Evolutionary conservation across 92 coral and sea anemone genomes (phyloP), one percentile per base, ranked within the genome.

Genomic region (Anthopleura xanthogrammica): DNA sequence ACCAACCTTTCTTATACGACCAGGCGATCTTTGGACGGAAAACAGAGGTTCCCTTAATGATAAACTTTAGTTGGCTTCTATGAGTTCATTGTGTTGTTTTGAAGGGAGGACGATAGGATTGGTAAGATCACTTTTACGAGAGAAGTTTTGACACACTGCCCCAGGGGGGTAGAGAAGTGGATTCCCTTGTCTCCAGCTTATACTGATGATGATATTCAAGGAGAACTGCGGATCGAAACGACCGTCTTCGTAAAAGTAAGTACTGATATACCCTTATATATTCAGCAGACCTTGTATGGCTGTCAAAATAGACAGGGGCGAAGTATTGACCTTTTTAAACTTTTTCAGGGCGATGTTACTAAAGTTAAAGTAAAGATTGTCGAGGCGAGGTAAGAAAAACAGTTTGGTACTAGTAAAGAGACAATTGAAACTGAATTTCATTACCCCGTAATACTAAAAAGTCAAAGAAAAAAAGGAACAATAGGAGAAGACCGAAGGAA

Each of bases 131-230:
- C 92, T 2, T 92, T 95, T 82, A 94, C 90, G 78, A 83, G 92
- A 16, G 98, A 89, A 54, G 86, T 92, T 39, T 65, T 95, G 87
- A 68, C 87, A 36, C 91, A 85, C 88, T 76, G 89, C 89, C 89
- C 94, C 41, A 86, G 91, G 41, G 98, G 94, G 14, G 79, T 92
- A 42, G 98, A 95, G 70, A 90, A 83, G 75, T 95, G 98, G 98
- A 90, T 91, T 50, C 95, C 94, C 1, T 16, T 95, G 84, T 85
- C 90, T 19, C 88, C 92, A 50, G 98, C 60, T 24, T 91, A 93
- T 76, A 89, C 88, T 55, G 92, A 91, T 46, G 79, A 89, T 4
- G 98, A 95, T n/a, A 89, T 95, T 60, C 98, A 95, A 65, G 98
- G 98, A 4, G 95, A 95, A 41, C 87, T 95, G 68, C 89, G 92